A percentile compares a stretch with the other conserved stretches of the same genome.
These are phyloP conservation scores for Phylloscopus whistleri DNA, from an alignment of 2,113 vertebrate species.

Conservation along the genomic window DNA sequence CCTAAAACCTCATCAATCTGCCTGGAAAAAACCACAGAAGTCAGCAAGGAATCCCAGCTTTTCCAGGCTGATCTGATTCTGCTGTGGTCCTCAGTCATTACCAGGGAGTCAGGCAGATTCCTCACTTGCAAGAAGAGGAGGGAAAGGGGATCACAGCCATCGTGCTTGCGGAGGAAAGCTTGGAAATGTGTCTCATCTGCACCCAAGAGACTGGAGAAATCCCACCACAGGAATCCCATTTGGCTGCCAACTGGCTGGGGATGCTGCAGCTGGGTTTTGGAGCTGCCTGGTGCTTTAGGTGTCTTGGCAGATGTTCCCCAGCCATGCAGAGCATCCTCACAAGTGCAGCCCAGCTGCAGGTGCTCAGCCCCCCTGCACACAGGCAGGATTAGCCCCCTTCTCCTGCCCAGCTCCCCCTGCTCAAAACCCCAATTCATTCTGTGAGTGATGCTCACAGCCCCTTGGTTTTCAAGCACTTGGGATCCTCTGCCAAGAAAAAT, in stretches of 20 bases:
- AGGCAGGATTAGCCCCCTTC: rapidly evolving
- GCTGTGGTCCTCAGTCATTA: background rate
- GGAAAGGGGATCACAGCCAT: background rate
- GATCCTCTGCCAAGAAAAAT: background rate
- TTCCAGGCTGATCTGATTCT: background rate
- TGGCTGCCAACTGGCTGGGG: constrained; percentile 30
- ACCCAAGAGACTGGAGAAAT: background rate
- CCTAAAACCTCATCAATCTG: background rate
- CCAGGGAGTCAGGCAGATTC: background rate
- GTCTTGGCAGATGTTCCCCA: background rate
- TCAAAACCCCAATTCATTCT: background rate
- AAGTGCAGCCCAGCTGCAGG: background rate
- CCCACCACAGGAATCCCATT: constrained; percentile 15
- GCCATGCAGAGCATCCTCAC: background rate
- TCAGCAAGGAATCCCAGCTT: background rate
- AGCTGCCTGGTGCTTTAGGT: background rate
- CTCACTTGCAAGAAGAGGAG: background rate
- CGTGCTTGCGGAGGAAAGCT: background rate
- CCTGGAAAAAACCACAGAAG: background rate
- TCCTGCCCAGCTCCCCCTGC: background rate
- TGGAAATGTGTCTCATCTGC: background rate
- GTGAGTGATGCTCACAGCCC: rapidly evolving
- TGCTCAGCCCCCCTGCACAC: background rate
- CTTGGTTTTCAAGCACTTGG: background rate
- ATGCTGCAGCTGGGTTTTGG: background rate